A percentile compares a stretch with the other conserved stretches of the same genome.
phyloP scores from a whole-genome alignment of 2,888 invertebrate genomes.

The Pristionchus exspectatus region DNA sequence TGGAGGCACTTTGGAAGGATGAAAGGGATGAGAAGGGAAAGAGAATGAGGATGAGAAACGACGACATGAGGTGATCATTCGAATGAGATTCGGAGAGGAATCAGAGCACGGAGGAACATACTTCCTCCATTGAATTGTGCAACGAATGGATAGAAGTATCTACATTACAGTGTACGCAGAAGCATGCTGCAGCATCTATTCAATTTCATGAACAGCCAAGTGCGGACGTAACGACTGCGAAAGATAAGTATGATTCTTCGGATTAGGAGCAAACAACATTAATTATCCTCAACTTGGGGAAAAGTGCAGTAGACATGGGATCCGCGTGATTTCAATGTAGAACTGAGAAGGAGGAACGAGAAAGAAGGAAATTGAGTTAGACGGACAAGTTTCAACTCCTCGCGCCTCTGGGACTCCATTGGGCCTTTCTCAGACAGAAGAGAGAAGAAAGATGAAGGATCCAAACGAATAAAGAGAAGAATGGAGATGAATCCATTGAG shows the following conservation, averaged over 20 bases:
- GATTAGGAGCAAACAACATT: not conserved
- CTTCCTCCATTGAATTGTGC: not conserved
- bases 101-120: not conserved
- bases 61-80: not conserved
- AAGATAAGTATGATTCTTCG: not conserved
- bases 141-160: not conserved
- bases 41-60: not conserved
- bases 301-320: slow-evolving; percentile 5
- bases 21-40: slow-evolving; percentile 8
- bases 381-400: slow-evolving; percentile 28
- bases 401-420: slow-evolving; percentile 25
- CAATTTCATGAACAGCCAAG: not conserved
- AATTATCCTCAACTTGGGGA: not conserved
- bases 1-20: slow-evolving; percentile 30
- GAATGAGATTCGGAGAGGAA: not conserved
- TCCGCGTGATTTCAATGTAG: not conserved
- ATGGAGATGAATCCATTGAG: not conserved
- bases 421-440: not conserved
- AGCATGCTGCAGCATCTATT: not conserved
- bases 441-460: not conserved
- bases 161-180: not conserved
- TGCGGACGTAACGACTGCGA: not conserved
- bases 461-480: not conserved
- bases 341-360: not conserved
- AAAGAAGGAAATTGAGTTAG: slow-evolving; percentile 3